Evolutionary conservation across 2,888 invertebrate species (phyloP).

Genomic region (Eristalis tenax): DNA sequence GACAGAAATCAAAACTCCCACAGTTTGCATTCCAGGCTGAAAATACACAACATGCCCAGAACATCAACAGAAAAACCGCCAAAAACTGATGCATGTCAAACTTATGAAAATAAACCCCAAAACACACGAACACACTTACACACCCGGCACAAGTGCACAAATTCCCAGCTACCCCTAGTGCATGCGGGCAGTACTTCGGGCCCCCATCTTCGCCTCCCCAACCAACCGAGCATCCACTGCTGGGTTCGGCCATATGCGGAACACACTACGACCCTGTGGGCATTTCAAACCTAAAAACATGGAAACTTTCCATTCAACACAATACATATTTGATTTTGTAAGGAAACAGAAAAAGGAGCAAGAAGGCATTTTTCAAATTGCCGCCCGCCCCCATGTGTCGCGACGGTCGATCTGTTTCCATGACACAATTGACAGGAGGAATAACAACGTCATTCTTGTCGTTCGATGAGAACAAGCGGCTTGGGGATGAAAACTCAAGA

Average conservation of each 20-base stretch:
- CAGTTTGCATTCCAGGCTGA: background rate
- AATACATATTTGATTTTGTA: conserved; percentile 56
- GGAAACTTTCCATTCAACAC: conserved; percentile 29
- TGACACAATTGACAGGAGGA: conserved; percentile 58
- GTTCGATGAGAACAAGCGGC: conserved; percentile 17
- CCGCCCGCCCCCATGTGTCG: background rate
- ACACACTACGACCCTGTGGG: conserved; percentile 30
- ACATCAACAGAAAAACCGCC: conserved; percentile 32
- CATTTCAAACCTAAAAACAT: conserved; percentile 37
- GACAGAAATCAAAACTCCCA: background rate
- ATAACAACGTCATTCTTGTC: conserved; percentile 51
- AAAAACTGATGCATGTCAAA: conserved; percentile 48
- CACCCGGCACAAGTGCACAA: conserved; percentile 64
- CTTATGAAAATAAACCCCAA: conserved; percentile 51
- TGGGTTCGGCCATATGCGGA: background rate
- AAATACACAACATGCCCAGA: background rate
- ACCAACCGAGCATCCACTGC: background rate
- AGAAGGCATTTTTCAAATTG: background rate
- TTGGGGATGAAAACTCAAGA: background rate
- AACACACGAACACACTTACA: conserved; percentile 23
- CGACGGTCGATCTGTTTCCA: conserved; percentile 35
- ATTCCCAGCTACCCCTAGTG: conserved; percentile 42
- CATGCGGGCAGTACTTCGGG: conserved; percentile 24
- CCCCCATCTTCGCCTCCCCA: background rate
- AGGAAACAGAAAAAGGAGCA: conserved; percentile 4